Evolutionary conservation across 2,797 vertebrate species (phyloP).

Genomic region (Alauda arvensis): DNA sequence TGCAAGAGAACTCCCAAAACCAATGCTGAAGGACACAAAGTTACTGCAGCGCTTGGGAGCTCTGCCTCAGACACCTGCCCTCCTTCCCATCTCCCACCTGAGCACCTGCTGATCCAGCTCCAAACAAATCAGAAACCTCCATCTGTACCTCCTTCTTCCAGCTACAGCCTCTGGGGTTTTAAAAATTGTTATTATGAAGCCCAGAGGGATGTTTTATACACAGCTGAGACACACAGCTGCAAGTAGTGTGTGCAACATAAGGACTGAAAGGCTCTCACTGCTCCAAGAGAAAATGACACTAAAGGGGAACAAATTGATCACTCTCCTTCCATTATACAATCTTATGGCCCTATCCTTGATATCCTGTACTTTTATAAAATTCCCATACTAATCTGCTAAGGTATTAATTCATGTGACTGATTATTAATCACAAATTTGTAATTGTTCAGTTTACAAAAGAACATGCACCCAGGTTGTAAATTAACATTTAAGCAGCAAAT

Average conservation of each 20-base stretch:
- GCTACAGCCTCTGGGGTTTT: accelerated
- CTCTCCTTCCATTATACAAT: background rate
- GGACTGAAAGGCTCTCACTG: background rate
- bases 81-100: background rate
- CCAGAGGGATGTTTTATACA: background rate
- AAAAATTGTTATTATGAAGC: background rate
- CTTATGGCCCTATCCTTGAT: background rate
- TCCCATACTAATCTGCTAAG: background rate
- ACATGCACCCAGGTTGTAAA: accelerated
- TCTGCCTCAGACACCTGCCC: background rate
- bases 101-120: background rate
- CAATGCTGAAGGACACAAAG: background rate
- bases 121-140: background rate
- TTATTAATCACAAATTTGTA: background rate
- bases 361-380: background rate
- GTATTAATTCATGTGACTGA: background rate
- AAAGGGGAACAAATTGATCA: background rate
- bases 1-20: accelerated
- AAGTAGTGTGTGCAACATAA: accelerated
- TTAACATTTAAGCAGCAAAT: background rate
- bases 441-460: background rate
- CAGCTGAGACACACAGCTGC: background rate
- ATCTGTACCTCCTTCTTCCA: background rate
- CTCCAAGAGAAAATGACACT: background rate
- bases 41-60: accelerated